Percentiles rank a stretch among this genome's conserved stretches.
Conservation (phyloP, 1,140 invertebrate genomes). For the Zophobas morio region DNA sequence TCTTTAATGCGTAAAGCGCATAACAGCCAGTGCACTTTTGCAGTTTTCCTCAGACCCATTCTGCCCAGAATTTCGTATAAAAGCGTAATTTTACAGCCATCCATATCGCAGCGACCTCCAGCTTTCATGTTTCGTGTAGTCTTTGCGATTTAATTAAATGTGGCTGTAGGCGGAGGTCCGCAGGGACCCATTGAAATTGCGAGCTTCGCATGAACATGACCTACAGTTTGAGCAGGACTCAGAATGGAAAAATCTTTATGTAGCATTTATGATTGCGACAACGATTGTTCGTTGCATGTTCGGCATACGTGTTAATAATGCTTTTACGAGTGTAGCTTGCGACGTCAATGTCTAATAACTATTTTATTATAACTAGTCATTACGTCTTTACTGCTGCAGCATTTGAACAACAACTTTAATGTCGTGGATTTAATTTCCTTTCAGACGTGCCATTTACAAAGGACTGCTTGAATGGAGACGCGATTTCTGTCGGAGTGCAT, state of each 20-base stretch:
- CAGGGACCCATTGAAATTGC: slow-evolving; percentile 3
- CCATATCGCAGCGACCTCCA: slow-evolving; percentile 7
- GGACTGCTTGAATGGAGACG: slow-evolving; percentile 28
- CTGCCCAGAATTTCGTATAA: background rate
- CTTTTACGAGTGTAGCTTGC: slow-evolving; percentile 22
- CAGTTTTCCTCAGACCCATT: no score
- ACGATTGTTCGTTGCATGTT: slow-evolving; percentile 26
- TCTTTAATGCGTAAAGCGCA: no score
- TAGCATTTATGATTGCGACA: background rate
- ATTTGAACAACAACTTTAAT: slow-evolving; percentile 17
- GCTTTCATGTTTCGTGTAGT: slow-evolving; percentile 7
- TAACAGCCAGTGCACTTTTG: no score
- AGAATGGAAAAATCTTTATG: slow-evolving; percentile 16
- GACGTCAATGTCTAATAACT: slow-evolving; percentile 35
- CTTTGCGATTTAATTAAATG: slow-evolving; percentile 29
- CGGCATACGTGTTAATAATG: slow-evolving; percentile 33
- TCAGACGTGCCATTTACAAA: slow-evolving; percentile 30
- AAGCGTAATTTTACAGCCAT: background rate
- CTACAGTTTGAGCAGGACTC: background rate
- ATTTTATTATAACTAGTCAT: slow-evolving; percentile 41
- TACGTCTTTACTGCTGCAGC: slow-evolving; percentile 27
- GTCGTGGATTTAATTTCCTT: slow-evolving; percentile 36
- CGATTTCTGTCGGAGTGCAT: slow-evolving; percentile 19
- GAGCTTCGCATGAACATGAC: slow-evolving; percentile 10
- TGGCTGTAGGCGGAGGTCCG: background rate